Evolutionary conservation across 2,113 vertebrate genomes (phyloP), one percentile per base, ranked within the genome.

Genomic region (Sciurus niger): DNA sequence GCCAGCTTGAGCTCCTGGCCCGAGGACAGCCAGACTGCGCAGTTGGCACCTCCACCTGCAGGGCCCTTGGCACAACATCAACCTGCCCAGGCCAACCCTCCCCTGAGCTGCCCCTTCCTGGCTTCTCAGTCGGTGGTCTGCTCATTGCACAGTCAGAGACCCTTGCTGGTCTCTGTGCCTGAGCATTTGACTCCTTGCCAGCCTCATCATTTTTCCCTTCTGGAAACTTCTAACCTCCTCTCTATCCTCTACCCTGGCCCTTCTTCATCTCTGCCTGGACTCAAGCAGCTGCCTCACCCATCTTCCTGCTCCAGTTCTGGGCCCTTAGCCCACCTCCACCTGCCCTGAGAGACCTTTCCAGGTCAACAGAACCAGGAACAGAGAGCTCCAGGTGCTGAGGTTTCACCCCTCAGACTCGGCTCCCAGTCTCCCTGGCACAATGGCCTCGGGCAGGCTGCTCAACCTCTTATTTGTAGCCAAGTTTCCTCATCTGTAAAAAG

Each of bases 111-210:
- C 17, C 32, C 53, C 73, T 37, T 46, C 37, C 34, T 70, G 48
- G 18, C 2, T 11, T 30, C 14, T 17, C 70, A 46, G 72, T 11
- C 0, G 14, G 8, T 0, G 20, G 67, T 37, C 7, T 30, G 32
- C n/a, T 34, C 84, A 25, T 9, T 1, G 37, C 46, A 28, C n/a
- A 72, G 65, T 51, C 60, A 46, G 72, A 87, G 87, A 25, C 25
- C 43, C 16, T 22, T 34, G n/a, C 40, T 12, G 18, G 68, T 22
- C 46, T 17, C 13, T 63, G 60, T 30, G 14, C 40, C 24, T 60
- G 34, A 60, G 70, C 13, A 51, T 70, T 34, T 6, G 16, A 85
- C 32, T 60, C 10, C 24, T 43, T 32, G 4, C 51, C 13, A 37
- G 40, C 43, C 74, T 70, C 8, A 12, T 46, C 63, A 40, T 28